Conservation (phyloP, 2,797 vertebrate genomes). For the Acipenser oxyrinchus region DNA sequence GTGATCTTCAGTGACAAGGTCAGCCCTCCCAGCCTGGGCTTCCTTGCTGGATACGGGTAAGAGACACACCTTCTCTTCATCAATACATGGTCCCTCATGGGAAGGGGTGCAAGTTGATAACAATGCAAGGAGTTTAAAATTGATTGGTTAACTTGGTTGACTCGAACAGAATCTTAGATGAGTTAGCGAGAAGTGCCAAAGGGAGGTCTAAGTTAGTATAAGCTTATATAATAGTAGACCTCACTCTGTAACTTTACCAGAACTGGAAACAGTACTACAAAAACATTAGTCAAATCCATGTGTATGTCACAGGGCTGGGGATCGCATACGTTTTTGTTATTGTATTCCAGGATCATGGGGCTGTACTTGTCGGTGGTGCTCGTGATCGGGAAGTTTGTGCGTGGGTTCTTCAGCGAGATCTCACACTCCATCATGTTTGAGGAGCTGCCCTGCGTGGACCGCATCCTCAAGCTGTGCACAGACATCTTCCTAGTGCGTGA, state of each 20-base stretch:
- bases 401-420: constrained; percentile 93
- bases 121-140: no score
- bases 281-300: background rate
- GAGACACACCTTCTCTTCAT: constrained; percentile 20
- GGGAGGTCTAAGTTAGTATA: background rate
- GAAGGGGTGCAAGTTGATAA: background rate
- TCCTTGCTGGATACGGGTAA: constrained; percentile 92
- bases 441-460: constrained; percentile 87
- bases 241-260: background rate
- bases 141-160: background rate
- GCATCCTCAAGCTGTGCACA: constrained; percentile 89
- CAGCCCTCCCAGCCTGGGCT: constrained; percentile 91
- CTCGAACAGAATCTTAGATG: no score
- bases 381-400: constrained; percentile 91
- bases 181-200: no score
- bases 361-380: constrained; percentile 90
- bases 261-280: background rate
- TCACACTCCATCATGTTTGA: constrained; percentile 98
- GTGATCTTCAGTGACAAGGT: constrained; percentile 95
- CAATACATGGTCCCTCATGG: background rate
- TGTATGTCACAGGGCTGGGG: background rate
- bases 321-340: background rate
- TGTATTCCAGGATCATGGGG: constrained; percentile 76
- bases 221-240: background rate
- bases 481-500: constrained; percentile 92